phyloP scores from a whole-genome alignment of 1,140 invertebrate species.

The Drosophila bocki region DNA sequence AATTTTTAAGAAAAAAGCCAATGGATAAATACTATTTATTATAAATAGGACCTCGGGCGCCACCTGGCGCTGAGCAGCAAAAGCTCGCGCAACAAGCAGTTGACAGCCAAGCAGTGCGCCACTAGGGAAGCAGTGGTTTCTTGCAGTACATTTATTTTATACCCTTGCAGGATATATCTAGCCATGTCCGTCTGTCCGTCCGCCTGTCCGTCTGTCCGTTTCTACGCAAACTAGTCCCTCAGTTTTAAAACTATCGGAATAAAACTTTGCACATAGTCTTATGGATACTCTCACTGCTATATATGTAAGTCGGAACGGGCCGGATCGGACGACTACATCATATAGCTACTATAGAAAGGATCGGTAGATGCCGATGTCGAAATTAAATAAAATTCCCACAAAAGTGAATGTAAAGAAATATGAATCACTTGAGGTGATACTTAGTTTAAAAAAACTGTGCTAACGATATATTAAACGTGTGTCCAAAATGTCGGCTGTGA shows the following conservation, averaged over 20 bases:
- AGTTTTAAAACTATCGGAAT: no score
- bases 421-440: conserved; percentile 31
- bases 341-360: no score
- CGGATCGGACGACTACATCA: no score
- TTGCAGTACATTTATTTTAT: no score
- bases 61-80: conserved; percentile 35
- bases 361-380: neutral
- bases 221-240: no score
- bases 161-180: no score
- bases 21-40: neutral
- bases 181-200: no score
- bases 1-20: conserved; percentile 6
- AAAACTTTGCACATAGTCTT: no score
- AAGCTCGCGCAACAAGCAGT: conserved; percentile 22
- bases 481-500: conserved; percentile 87
- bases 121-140: neutral
- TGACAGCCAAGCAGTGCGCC: neutral
- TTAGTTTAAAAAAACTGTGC: neutral
- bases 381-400: neutral
- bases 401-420: conserved; percentile 8
- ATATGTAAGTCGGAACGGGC: no score
- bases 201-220: no score
- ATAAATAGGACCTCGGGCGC: conserved; percentile 23
- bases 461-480: conserved; percentile 5
- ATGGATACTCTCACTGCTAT: no score